Conservation (phyloP, 2,797 vertebrate species). For the Anomalospiza imberbis region DNA sequence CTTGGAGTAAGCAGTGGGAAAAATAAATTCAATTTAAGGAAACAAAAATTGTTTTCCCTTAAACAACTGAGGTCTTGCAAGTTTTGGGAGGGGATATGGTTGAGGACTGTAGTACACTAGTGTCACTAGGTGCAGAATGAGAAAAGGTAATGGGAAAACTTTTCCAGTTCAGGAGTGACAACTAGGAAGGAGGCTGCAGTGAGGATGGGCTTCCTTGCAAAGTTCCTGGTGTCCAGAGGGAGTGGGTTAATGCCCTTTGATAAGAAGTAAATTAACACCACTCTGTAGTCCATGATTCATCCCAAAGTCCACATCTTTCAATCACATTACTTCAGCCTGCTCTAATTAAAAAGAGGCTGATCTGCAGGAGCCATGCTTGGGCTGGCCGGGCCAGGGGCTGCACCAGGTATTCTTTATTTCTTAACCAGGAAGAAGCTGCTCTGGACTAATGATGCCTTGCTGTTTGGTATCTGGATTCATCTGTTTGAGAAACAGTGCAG, state of each 20-base stretch:
- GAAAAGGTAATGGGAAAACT: not conserved
- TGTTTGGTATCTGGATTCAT: not conserved
- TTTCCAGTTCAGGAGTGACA: not conserved
- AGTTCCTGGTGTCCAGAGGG: not conserved
- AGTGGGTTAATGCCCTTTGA: not conserved
- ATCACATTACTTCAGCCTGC: not conserved
- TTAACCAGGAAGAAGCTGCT: not conserved
- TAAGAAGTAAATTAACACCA: not conserved
- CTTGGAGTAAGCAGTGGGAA: not conserved
- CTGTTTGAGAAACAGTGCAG: not conserved
- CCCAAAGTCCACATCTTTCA: not conserved
- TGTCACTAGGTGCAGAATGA: not conserved
- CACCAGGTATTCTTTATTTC: not conserved
- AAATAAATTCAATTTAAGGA: not conserved
- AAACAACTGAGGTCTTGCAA: not conserved
- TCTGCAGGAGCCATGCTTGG: not conserved
- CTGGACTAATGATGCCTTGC: not conserved
- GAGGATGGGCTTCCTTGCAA: not conserved
- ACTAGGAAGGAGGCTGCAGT: not conserved
- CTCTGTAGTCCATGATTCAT: not conserved
- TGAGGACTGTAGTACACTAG: not conserved
- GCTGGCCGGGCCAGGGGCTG: not conserved
- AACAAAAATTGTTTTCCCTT: not conserved
- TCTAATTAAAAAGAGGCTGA: not conserved
- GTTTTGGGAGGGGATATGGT: not conserved